phyloP scores from a whole-genome alignment of 2,113 vertebrate species.

The Papio anubis region DNA sequence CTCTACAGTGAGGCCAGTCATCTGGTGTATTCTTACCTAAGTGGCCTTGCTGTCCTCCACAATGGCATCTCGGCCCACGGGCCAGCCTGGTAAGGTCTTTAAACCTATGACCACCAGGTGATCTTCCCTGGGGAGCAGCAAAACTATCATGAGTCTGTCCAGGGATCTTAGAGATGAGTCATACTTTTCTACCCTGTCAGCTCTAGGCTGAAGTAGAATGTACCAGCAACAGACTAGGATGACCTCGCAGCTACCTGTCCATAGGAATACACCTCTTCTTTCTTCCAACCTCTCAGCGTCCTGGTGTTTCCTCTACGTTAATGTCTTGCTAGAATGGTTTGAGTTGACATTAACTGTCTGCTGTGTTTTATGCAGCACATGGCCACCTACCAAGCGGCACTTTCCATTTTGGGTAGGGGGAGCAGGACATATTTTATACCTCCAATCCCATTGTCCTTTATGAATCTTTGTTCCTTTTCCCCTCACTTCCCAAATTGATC shows the following conservation, averaged over 20 bases:
- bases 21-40: background rate
- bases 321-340: background rate
- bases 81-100: background rate
- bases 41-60: background rate
- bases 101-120: background rate
- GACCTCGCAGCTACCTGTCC: background rate
- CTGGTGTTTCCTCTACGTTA: background rate
- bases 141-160: background rate
- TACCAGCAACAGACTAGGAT: background rate
- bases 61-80: background rate
- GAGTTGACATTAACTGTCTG: background rate
- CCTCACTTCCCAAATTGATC: background rate
- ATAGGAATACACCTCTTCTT: background rate
- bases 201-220: background rate
- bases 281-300: background rate
- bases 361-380: background rate
- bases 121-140: conserved; percentile 6
- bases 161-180: background rate
- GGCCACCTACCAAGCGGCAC: background rate
- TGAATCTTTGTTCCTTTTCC: conserved; percentile 6
- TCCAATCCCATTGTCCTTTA: background rate
- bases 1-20: background rate
- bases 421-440: background rate
- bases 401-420: background rate
- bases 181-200: background rate